These are phyloP conservation scores for Sphyrna mokarran DNA, from an alignment of 2,113 vertebrate genomes.

Conservation along the genomic window DNA sequence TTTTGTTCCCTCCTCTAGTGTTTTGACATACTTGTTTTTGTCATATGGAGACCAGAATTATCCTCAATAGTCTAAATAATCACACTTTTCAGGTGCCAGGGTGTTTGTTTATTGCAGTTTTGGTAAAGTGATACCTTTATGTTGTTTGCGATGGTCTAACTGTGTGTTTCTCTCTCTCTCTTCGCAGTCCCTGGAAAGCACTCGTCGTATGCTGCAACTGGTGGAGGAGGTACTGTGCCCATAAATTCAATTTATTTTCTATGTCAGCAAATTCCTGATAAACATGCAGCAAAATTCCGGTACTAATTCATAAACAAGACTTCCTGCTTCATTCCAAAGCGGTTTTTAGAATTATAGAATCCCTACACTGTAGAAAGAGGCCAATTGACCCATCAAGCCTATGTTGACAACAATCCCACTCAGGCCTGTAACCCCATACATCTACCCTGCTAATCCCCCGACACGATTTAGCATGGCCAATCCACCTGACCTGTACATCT, in stretches of 20 bases:
- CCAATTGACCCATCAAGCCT: no score
- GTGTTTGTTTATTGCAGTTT: background rate
- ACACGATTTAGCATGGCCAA: no score
- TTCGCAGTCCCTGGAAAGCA: conserved; percentile 63
- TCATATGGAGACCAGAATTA: background rate
- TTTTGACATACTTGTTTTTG: background rate
- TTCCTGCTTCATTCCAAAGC: background rate
- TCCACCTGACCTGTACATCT: no score
- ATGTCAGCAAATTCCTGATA: background rate
- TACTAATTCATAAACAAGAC: background rate
- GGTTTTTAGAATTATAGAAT: background rate
- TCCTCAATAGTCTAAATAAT: background rate
- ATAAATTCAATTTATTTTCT: background rate
- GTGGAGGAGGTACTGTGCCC: conserved; percentile 58
- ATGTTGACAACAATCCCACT: no score
- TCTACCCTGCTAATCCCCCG: no score
- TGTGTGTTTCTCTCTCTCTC: conserved; percentile 22
- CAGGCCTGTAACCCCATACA: no score
- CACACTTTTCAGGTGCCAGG: background rate
- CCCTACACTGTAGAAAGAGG: no score
- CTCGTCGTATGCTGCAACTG: conserved; percentile 60
- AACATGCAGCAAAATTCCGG: background rate
- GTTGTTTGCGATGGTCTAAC: background rate
- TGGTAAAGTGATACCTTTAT: background rate
- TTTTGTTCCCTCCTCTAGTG: background rate